Evolutionary conservation across 2,797 vertebrate genomes (phyloP).

Genomic region (Coluber constrictor): DNA sequence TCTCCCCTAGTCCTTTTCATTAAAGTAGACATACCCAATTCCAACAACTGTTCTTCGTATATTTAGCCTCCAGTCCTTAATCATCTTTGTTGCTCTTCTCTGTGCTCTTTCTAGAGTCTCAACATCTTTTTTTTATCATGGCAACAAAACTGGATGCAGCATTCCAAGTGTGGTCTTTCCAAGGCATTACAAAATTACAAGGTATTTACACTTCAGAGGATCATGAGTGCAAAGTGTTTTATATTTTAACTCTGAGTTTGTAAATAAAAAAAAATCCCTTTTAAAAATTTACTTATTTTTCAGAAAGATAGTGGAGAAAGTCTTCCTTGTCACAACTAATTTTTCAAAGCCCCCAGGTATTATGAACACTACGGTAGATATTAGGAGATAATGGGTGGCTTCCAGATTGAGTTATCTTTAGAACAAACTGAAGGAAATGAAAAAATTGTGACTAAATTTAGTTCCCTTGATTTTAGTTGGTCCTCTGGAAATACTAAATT

Average conservation of each 20-base stretch:
- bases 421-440: not conserved
- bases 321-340: not conserved
- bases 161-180: not conserved
- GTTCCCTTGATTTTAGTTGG: not conserved
- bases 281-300: not conserved
- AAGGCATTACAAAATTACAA: not conserved
- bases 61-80: not conserved
- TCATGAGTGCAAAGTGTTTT: not conserved
- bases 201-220: not conserved
- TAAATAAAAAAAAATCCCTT: not conserved
- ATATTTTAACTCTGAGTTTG: not conserved
- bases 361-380: not conserved
- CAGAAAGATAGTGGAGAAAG: not conserved
- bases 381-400: not conserved
- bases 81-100: not conserved
- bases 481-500: not conserved
- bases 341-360: not conserved
- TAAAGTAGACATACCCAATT: not conserved
- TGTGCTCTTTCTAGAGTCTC: not conserved
- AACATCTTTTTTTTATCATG: not conserved
- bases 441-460: not conserved
- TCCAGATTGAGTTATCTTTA: not conserved
- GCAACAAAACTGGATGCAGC: not conserved
- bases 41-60: not conserved
- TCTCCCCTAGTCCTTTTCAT: not conserved